These are phyloP conservation scores for Lutjanus campechanus DNA, from an alignment of 2,797 vertebrate genomes.

Conservation along the genomic window DNA sequence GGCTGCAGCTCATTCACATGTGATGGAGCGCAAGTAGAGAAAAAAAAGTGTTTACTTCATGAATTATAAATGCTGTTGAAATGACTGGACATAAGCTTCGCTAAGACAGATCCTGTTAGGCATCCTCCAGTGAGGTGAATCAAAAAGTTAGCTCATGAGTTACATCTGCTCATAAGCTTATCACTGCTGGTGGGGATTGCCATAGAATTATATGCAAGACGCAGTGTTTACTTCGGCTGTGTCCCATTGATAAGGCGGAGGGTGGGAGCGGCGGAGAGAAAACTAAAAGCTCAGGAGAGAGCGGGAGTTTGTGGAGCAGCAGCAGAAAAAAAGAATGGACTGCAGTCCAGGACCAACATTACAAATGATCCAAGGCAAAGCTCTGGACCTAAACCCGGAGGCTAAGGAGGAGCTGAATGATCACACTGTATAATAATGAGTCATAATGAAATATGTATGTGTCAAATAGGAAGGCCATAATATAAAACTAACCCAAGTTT, in stretches of 20 bases:
- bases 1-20: constrained; percentile 36
- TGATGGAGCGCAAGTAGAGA: constrained; percentile 27
- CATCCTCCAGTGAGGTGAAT: constrained; percentile 67
- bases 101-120: constrained; percentile 68
- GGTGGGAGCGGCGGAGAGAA: constrained; percentile 44
- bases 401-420: constrained; percentile 40
- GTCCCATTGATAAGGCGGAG: constrained; percentile 69
- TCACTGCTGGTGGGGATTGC: constrained; percentile 62
- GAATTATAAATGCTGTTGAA: constrained; percentile 62
- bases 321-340: constrained; percentile 33
- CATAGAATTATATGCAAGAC: constrained; percentile 66
- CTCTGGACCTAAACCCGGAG: constrained; percentile 43
- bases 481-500: constrained; percentile 43
- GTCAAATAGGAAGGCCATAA: constrained; percentile 36
- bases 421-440: constrained; percentile 58
- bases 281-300: constrained; percentile 58
- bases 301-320: constrained; percentile 46
- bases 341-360: constrained; percentile 38
- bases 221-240: constrained; percentile 73
- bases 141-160: constrained; percentile 63
- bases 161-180: constrained; percentile 68
- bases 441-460: constrained; percentile 61
- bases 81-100: constrained; percentile 62
- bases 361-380: constrained; percentile 53
- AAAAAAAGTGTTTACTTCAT: constrained; percentile 57